Evolutionary conservation across 2,888 invertebrate genomes (phyloP), one percentile per base, ranked within the genome.

Genomic region (Neoascia interrupta): DNA sequence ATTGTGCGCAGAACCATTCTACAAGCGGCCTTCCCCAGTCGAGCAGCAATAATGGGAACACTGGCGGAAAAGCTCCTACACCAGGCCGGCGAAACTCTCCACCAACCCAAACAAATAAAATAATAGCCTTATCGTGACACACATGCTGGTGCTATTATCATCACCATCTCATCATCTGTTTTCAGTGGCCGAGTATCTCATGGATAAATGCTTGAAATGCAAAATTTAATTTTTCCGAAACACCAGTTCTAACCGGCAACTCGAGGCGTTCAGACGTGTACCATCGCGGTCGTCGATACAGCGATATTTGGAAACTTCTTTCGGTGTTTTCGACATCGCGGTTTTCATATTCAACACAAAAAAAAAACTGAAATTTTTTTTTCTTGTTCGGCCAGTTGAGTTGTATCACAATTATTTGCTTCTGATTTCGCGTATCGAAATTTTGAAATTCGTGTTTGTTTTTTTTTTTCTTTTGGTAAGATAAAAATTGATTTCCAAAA

Each of bases 171-270:
- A 36, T 39, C 41, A 49, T 60, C 51, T 66, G 73, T 58, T 53
- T 49, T 13, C 21, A 54, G 26, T 23, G 13, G 16, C 28, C n/a
- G n/a, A n/a, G 31, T 53, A 64, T 58, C 63, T 64, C 31, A 37
- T 53, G 56, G 63, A 56, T 54, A 13, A n/a, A 11, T 34, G 28
- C 53, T 45, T 34, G 39, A 43, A 19, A 43, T 64, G 45, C 18
- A 63, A 69, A 41, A 26, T 51, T 58, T 39, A n/a, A 34, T 39
- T 47, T 53, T 45, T 23, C 23, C 8, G 1, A 60, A 47, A 58
- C 54, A 64, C 72, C 47, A 76, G 76, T 76, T 66, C 26, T 28
- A 21, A 47, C 58, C 76, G 76, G 72, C 47, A 13, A 34, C 47
- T 58, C 53, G 13, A 21, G n/a, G 21, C 41, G 19, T 49, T 11